These are phyloP conservation scores for Pocillopora damicornis DNA, from an alignment of 64 coral and sea anemone genomes.

Conservation along the genomic window DNA sequence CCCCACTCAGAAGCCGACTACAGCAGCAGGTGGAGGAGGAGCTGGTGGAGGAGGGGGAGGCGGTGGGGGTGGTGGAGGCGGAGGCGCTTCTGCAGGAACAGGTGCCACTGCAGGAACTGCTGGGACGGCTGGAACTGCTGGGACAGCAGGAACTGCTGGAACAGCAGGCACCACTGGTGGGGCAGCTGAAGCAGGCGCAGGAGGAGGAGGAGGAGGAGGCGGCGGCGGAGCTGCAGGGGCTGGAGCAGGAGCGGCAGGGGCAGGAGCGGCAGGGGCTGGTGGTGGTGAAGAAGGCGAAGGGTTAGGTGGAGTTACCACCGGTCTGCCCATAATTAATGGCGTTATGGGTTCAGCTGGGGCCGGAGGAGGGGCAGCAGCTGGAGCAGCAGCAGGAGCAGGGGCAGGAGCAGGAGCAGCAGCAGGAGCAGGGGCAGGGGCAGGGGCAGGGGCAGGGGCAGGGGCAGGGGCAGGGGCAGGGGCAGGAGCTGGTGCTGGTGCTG, in stretches of 20 bases:
- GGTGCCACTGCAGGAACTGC: background rate
- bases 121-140: slow-evolving; percentile 2
- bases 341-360: background rate
- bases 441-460: background rate
- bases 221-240: background rate
- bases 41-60: slow-evolving; percentile 21
- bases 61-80: slow-evolving; percentile 29
- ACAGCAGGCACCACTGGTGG: background rate
- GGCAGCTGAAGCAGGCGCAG: background rate
- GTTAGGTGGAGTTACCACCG: background rate
- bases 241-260: background rate
- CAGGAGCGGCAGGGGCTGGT: background rate
- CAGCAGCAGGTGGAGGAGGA: slow-evolving; percentile 3
- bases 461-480: background rate
- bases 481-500: background rate
- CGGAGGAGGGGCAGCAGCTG: background rate
- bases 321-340: background rate
- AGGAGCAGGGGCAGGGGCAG: background rate
- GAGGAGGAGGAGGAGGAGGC: background rate
- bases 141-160: background rate
- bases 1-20: slow-evolving; percentile 17
- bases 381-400: background rate
- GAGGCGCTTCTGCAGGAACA: background rate
- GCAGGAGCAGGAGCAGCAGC: background rate
- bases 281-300: background rate